Base-by-base conservation (phyloP, 2,113 vertebrate genomes). In the Prolemur simus region DNA sequence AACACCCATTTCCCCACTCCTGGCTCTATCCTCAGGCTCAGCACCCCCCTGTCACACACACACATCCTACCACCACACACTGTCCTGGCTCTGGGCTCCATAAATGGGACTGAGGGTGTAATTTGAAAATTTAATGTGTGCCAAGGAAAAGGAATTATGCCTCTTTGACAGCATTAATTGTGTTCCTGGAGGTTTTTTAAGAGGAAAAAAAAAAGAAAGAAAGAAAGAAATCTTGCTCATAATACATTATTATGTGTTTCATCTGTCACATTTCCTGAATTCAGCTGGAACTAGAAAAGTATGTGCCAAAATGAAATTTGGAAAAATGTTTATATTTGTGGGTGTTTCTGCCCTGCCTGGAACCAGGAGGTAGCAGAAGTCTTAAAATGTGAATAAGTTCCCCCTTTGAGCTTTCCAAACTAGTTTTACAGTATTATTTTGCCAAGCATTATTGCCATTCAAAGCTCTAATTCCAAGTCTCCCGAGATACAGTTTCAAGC, bases 281-380 rank as follows among this genome's bases (percentile, higher is more conserved):
- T 27, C 60, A 96, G 78, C 80, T 91, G 81, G 64, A 97, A 95
- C n/a, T 64, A 29, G 56, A 94, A 89, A 69, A 89, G 12, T 42
- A 94, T 49, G 63, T 82, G 83, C 92, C 69, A 96, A 89, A 95
- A 96, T 14, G 47, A 63, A 93, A 37, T 91, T 97, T 97, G 80
- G 83, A 82, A 90, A 91, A 93, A 39, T 23, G 47, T 68, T 91
- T 58, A 13, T 93, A 15, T 71, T 73, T 93, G 56, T 94, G 94
- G 56, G 58, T 42, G 60, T 95, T 92, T 93, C 80, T 95, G 54
- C 58, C 37, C 58, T 95, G 91, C 93, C 64, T 91, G 45, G 64
- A 97, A 95, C 29, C 64, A 97, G 92, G 89, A 97, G 96, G 87
- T 77, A 94, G 66, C 82, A 66, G n/a, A 85, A 84, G 32, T 77